A percentile compares a stretch with the other conserved stretches of the same genome.
These are phyloP conservation scores for Catharus ustulatus DNA, from an alignment of 2,797 vertebrate genomes.

Conservation along the genomic window DNA sequence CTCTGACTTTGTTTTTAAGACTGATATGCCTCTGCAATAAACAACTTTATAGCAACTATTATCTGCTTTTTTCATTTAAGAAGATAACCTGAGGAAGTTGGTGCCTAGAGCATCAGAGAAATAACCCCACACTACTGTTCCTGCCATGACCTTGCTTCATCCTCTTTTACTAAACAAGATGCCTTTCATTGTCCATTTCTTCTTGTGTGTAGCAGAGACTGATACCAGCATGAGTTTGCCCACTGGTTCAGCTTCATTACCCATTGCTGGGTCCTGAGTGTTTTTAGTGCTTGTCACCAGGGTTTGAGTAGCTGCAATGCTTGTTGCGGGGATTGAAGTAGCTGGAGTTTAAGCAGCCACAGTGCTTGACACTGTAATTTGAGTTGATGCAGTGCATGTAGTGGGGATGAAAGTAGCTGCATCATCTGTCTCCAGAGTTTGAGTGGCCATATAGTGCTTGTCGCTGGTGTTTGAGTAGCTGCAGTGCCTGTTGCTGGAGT, in stretches of 20 bases:
- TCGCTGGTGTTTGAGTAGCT: neutral
- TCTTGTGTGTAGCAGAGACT: neutral
- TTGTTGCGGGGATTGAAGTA: neutral
- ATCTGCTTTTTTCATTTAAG: too few species aligned
- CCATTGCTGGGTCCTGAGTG: neutral
- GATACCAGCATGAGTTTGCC: neutral
- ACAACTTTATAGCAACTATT: too few species aligned
- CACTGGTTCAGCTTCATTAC: neutral
- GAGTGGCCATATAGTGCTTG: neutral
- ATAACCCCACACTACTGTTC: neutral
- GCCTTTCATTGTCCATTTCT: neutral
- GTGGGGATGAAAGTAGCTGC: neutral
- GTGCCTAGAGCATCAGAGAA: too few species aligned
- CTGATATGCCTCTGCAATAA: too few species aligned
- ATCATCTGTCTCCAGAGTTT: neutral
- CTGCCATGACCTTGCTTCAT: neutral
- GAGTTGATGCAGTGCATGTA: neutral
- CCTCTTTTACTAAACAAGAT: neutral
- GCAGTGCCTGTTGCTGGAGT: neutral
- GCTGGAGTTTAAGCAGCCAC: neutral
- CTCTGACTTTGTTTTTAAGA: too few species aligned
- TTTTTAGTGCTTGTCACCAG: neutral
- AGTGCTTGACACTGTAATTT: neutral
- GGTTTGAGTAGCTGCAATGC: neutral
- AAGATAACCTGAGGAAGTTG: too few species aligned